Percentiles rank a stretch among this genome's conserved stretches.
phyloP scores from a whole-genome alignment of 2,797 vertebrate species.

The Cryptoblepharus egeriae region DNA sequence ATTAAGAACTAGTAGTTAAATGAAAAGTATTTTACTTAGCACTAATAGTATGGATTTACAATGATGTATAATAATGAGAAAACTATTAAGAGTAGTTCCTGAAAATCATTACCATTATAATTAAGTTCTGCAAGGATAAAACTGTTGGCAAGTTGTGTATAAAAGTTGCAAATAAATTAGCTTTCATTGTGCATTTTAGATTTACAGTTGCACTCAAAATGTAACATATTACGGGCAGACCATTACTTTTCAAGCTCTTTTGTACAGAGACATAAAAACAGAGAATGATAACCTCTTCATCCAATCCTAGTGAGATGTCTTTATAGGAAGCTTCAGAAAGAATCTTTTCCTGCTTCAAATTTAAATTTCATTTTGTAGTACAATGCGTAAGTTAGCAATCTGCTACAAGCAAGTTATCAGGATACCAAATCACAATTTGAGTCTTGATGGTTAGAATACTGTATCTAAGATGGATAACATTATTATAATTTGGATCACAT shows the following conservation, averaged over 20 bases:
- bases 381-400: too few species aligned
- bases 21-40: slow-evolving; percentile 25
- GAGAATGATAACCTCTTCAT: background rate
- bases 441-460: background rate
- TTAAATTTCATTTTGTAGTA: background rate
- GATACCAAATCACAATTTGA: background rate
- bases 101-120: slow-evolving; percentile 41
- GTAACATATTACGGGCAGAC: slow-evolving; percentile 13
- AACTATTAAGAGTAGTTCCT: slow-evolving; percentile 16
- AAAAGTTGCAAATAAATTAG: slow-evolving; percentile 25
- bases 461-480: background rate
- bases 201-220: background rate
- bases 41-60: slow-evolving; percentile 24
- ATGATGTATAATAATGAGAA: slow-evolving; percentile 35
- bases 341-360: background rate
- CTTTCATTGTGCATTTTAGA: background rate
- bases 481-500: background rate
- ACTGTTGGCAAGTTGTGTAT: background rate
- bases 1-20: slow-evolving; percentile 11
- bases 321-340: background rate
- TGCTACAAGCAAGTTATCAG: background rate
- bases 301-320: background rate
- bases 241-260: slow-evolving; percentile 10
- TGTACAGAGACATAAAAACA: background rate
- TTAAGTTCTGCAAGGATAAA: slow-evolving; percentile 9